These are phyloP conservation scores for Monopterus albus DNA, from an alignment of 2,113 vertebrate species.

Conservation along the genomic window DNA sequence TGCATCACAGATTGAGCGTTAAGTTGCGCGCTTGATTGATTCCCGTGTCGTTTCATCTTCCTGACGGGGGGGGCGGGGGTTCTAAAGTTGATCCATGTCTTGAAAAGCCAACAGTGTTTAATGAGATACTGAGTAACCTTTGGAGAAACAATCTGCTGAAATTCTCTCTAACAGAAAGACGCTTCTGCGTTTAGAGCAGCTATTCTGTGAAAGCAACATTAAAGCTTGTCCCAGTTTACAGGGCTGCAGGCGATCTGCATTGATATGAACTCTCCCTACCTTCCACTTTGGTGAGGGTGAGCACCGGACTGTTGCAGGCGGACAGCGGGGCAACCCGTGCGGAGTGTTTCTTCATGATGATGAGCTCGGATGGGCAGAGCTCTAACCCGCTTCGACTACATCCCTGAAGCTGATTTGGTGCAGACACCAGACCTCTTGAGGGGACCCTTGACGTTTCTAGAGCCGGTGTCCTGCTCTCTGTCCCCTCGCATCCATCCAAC, in stretches of 20 bases:
- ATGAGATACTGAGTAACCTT: neutral
- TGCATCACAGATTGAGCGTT: neutral
- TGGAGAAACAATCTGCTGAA: no score
- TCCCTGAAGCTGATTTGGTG: conserved; percentile 82
- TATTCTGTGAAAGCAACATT: no score
- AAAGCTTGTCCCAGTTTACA: no score
- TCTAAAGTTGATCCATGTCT: conserved; percentile 49
- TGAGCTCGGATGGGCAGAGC: conserved; percentile 86
- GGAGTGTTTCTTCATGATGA: conserved; percentile 96
- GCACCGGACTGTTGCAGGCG: conserved; percentile 96
- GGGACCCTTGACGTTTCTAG: conserved; percentile 60
- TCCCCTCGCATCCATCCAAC: conserved; percentile 57
- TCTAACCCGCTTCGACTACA: conserved; percentile 88
- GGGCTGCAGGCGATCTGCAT: conserved; percentile 22
- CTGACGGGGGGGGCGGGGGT: neutral
- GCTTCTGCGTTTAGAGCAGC: no score
- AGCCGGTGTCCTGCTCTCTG: conserved; percentile 35
- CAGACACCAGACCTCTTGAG: conserved; percentile 71
- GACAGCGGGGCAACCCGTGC: conserved; percentile 95
- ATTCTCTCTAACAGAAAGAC: no score
- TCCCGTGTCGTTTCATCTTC: neutral
- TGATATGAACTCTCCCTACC: conserved; percentile 80
- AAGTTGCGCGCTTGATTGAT: conserved; percentile 46
- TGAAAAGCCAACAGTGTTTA: neutral
- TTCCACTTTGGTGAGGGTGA: conserved; percentile 98